Percentiles rank a stretch among this genome's conserved stretches.
phyloP scores from a whole-genome alignment of 2,888 invertebrate genomes.

The Drosophila pullipes region DNA sequence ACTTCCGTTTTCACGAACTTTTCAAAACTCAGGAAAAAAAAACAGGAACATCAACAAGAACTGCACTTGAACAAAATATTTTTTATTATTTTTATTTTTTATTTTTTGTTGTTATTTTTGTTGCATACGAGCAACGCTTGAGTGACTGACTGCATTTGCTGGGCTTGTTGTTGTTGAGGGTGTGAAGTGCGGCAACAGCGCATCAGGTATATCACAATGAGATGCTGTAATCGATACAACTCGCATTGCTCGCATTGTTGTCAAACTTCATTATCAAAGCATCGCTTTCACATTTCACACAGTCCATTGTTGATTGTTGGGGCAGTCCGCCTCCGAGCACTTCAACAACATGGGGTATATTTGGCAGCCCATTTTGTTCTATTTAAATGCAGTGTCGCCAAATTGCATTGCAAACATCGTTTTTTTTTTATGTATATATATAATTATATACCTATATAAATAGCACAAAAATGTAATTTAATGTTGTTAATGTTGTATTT shows the following conservation, averaged over 20 bases:
- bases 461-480: background rate
- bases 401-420: background rate
- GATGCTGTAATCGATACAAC: constrained; percentile 45
- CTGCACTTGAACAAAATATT: constrained; percentile 63
- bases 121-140: constrained; percentile 56
- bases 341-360: background rate
- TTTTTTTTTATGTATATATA: background rate
- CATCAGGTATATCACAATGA: constrained; percentile 25
- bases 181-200: constrained; percentile 56
- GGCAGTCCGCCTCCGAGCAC: constrained; percentile 17
- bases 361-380: background rate
- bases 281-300: constrained; percentile 7
- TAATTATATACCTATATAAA: background rate
- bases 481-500: background rate
- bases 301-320: constrained; percentile 32
- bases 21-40: background rate
- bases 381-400: constrained; percentile 11
- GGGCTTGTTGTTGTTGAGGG: background rate
- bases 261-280: constrained; percentile 34
- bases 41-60: constrained; percentile 45
- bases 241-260: constrained; percentile 9
- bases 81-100: constrained; percentile 3
- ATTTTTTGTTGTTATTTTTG: constrained; percentile 14
- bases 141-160: constrained; percentile 44
- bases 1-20: constrained; percentile 57